Conservation (phyloP, 1,140 invertebrate species). For the Uloborus diversus region DNA sequence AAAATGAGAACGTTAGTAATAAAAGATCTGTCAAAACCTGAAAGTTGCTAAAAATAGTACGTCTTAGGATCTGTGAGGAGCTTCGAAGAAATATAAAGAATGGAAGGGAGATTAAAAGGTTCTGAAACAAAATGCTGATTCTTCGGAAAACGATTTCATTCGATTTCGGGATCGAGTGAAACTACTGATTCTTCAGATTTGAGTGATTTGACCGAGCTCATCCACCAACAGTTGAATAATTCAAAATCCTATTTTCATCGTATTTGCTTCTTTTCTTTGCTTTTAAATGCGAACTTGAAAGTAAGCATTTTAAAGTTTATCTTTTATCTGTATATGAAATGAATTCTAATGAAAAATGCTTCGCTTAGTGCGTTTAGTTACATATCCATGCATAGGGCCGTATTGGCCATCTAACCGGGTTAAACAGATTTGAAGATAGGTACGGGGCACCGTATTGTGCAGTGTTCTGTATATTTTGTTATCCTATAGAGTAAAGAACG, state of each 20-base stretch:
- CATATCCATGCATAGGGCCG: too few species aligned
- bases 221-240: conserved; percentile 16
- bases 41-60: conserved; percentile 6
- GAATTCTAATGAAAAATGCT: too few species aligned
- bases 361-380: too few species aligned
- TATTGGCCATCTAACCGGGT: too few species aligned
- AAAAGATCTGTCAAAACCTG: not conserved
- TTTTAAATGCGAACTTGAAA: too few species aligned
- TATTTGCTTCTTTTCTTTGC: not conserved
- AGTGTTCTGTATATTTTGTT: too few species aligned
- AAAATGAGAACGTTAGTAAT: not conserved
- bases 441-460: too few species aligned
- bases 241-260: conserved; percentile 22
- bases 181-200: conserved; percentile 16
- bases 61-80: not conserved
- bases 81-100: not conserved
- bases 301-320: too few species aligned
- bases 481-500: too few species aligned
- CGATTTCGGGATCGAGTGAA: conserved; percentile 39
- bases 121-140: conserved; percentile 33
- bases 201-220: conserved; percentile 2
- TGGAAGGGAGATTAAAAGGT: conserved; percentile 28
- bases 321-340: too few species aligned
- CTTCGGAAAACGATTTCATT: conserved; percentile 23
- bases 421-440: too few species aligned